phyloP scores from a whole-genome alignment of 2,888 invertebrate genomes.

The Alentia gelatinosa region DNA sequence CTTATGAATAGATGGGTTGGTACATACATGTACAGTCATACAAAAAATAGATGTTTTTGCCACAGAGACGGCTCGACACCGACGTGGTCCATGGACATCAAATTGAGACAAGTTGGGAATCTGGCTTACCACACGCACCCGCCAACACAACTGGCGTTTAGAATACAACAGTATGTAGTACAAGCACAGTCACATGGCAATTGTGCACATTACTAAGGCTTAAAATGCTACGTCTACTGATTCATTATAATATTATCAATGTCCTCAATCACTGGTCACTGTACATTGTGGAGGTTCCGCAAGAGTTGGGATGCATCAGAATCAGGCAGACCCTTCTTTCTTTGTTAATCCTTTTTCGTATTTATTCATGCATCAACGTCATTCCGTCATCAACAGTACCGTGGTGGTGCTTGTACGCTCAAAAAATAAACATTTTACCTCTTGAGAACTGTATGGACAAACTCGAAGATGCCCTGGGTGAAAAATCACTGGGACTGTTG shows the following conservation, averaged over 20 bases:
- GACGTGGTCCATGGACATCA: neutral
- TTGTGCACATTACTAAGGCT: conserved; percentile 35
- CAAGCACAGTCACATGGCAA: conserved; percentile 36
- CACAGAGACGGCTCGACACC: neutral
- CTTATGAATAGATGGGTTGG: conserved; percentile 31
- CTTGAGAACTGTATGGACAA: conserved; percentile 31
- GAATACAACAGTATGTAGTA: conserved; percentile 16
- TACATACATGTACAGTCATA: conserved; percentile 40
- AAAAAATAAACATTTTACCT: conserved; percentile 26
- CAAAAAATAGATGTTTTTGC: conserved; percentile 41
- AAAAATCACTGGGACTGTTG: conserved; percentile 7
- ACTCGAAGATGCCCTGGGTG: neutral
- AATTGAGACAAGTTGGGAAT: conserved; percentile 21
- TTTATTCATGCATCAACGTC: neutral
- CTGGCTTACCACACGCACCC: conserved; percentile 14
- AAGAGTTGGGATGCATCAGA: neutral
- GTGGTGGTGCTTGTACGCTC: neutral
- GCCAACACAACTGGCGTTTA: conserved; percentile 29
- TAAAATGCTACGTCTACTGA: conserved; percentile 36
- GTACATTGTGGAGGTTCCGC: conserved; percentile 30
- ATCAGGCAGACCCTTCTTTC: neutral
- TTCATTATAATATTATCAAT: neutral
- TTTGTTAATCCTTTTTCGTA: neutral
- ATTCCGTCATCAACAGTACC: neutral
- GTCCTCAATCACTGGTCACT: conserved; percentile 10